phyloP scores from a whole-genome alignment of 64 coral and sea anemone species.

The Porites lutea region DNA sequence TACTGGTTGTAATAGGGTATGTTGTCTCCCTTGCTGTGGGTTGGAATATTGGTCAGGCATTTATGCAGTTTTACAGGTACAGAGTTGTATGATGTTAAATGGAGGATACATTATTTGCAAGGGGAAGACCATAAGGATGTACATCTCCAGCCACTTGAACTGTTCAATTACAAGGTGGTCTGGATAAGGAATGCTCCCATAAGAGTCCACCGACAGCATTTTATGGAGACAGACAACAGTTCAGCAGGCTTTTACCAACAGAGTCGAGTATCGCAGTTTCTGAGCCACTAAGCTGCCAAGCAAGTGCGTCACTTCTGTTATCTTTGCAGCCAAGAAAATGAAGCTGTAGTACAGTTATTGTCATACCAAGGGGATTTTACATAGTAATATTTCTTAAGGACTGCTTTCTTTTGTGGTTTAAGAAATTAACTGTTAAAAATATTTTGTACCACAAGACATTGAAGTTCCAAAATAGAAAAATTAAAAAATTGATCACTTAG shows the following conservation, averaged over 20 bases:
- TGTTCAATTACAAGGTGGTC: neutral
- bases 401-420: neutral
- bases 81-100: constrained; percentile 44
- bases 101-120: neutral
- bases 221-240: no score
- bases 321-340: neutral
- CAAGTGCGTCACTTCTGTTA: neutral
- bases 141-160: neutral
- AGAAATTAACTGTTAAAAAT: no score
- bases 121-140: neutral
- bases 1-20: constrained; percentile 49
- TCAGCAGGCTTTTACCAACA: neutral
- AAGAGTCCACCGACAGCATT: no score
- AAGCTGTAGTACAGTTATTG: neutral
- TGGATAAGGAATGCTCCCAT: neutral
- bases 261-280: neutral
- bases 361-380: neutral
- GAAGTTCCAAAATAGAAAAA: no score
- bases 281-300: neutral
- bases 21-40: constrained; percentile 64
- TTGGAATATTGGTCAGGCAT: constrained; percentile 70
- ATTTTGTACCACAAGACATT: neutral
- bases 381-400: neutral
- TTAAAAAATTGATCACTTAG: no score
- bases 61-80: constrained; percentile 72